Evolutionary conservation across 1,140 invertebrate species (phyloP).

Genomic region (Eriosoma lanigerum): DNA sequence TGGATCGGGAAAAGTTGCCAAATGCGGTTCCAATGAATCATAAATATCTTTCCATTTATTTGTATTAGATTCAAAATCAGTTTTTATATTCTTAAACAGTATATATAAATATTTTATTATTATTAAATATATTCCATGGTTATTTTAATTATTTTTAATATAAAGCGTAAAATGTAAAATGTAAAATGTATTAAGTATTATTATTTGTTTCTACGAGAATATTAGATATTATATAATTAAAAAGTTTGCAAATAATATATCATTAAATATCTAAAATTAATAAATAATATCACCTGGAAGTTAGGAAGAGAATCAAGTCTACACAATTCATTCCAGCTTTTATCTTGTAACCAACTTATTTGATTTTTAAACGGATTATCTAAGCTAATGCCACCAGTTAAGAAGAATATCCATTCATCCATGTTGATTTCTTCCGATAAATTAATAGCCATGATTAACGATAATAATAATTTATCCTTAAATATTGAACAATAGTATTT

Average conservation of each 20-base stretch:
- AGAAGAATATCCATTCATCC: slow-evolving; percentile 81
- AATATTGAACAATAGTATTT: background rate
- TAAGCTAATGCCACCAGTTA: slow-evolving; percentile 84
- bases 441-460: slow-evolving; percentile 78
- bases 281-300: slow-evolving; percentile 60
- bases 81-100: slow-evolving; percentile 62
- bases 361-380: slow-evolving; percentile 77
- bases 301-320: slow-evolving; percentile 64
- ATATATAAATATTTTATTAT: background rate
- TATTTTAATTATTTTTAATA: too few species aligned
- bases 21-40: slow-evolving; percentile 72
- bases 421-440: slow-evolving; percentile 71
- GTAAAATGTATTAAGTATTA: too few species aligned
- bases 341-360: slow-evolving; percentile 69
- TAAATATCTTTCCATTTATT: slow-evolving; percentile 74
- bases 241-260: too few species aligned
- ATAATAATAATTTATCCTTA: slow-evolving; percentile 86
- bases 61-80: slow-evolving; percentile 64
- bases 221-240: too few species aligned
- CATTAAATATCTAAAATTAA: too few species aligned
- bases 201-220: too few species aligned
- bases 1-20: slow-evolving; percentile 66
- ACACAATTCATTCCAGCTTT: slow-evolving; percentile 85
- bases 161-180: too few species aligned
- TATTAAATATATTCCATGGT: background rate